Evolutionary conservation across 1,140 invertebrate species (phyloP).

Genomic region (Rhyacophila brunnea): DNA sequence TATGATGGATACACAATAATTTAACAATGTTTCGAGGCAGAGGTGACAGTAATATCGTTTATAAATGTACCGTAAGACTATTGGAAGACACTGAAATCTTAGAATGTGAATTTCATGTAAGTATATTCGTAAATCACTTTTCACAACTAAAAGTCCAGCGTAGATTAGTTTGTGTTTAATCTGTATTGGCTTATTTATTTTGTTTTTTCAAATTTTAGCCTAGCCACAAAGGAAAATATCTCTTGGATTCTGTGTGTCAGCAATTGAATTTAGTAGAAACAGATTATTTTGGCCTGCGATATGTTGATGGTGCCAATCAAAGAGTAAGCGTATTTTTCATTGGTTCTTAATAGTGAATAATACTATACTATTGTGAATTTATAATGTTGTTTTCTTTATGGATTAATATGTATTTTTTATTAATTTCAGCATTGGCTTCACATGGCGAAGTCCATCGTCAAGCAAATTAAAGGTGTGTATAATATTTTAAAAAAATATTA

Average conservation of each 20-base stretch:
- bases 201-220: slow-evolving; percentile 63
- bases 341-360: slow-evolving; percentile 3
- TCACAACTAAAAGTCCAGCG: too few relatives aligned
- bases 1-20: not conserved
- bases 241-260: slow-evolving; percentile 91
- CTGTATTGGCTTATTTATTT: too few relatives aligned
- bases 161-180: too few relatives aligned
- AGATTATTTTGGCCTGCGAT: slow-evolving; percentile 95
- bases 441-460: slow-evolving; percentile 86
- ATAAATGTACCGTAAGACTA: slow-evolving; percentile 90
- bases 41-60: slow-evolving; percentile 82
- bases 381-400: not conserved
- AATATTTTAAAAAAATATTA: not conserved
- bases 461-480: slow-evolving; percentile 87
- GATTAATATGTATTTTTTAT: slow-evolving; percentile 14
- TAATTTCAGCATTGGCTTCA: slow-evolving; percentile 93
- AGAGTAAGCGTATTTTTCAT: slow-evolving; percentile 65
- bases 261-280: slow-evolving; percentile 93
- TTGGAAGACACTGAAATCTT: slow-evolving; percentile 93
- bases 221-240: slow-evolving; percentile 88
- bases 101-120: slow-evolving; percentile 94
- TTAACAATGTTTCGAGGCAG: slow-evolving; percentile 61
- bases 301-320: slow-evolving; percentile 89
- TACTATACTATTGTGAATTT: not conserved
- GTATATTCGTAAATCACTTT: slow-evolving; percentile 32